Evolutionary conservation across 1,140 invertebrate species (phyloP).

Genomic region (Ips typographus): DNA sequence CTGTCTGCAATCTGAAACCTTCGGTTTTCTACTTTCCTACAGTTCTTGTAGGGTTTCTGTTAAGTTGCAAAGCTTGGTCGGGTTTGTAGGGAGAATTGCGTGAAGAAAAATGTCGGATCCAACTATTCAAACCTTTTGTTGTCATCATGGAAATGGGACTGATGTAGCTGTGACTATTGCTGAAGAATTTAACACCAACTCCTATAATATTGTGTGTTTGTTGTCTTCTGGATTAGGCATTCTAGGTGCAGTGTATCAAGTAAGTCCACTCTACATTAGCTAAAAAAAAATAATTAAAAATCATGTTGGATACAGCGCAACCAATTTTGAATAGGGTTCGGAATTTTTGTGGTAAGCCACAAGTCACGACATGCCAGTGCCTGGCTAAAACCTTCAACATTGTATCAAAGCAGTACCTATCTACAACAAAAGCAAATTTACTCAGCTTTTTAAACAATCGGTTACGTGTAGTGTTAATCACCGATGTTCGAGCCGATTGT

Average conservation of each 20-base stretch:
- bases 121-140: constrained; percentile 78
- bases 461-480: too few relatives aligned
- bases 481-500: too few relatives aligned
- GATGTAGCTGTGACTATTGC: constrained; percentile 63
- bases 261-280: constrained; percentile 45
- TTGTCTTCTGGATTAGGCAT: constrained; percentile 72
- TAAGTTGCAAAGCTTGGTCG: too few relatives aligned
- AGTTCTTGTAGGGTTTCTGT: too few relatives aligned
- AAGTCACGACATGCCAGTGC: neutral
- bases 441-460: too few relatives aligned
- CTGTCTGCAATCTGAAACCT: too few relatives aligned
- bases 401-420: too few relatives aligned
- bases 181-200: constrained; percentile 67
- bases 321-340: neutral
- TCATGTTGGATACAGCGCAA: neutral
- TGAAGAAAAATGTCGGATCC: constrained; percentile 69
- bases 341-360: neutral
- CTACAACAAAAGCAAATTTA: too few relatives aligned
- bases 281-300: constrained; percentile 1
- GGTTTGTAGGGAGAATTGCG: too few relatives aligned
- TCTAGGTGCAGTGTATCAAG: constrained; percentile 73
- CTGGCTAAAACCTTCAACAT: neutral
- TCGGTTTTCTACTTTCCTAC: too few relatives aligned
- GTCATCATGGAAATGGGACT: constrained; percentile 65
- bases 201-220: constrained; percentile 72